These are phyloP conservation scores for Tryphoninae sp. DNA, from an alignment of 2,888 invertebrate species.

Conservation along the genomic window DNA sequence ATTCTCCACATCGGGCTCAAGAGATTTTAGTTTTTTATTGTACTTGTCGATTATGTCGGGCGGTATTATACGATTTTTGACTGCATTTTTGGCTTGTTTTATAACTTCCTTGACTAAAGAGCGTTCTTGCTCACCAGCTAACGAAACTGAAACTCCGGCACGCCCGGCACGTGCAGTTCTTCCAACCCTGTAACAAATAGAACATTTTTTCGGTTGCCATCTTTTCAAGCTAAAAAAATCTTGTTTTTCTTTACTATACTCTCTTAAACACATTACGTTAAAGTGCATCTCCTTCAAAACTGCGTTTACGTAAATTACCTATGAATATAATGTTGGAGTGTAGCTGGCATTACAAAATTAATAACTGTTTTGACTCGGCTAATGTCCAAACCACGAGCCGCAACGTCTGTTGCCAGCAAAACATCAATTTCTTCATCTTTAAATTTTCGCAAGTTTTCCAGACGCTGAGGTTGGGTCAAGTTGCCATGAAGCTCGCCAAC, in stretches of 20 bases:
- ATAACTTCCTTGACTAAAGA: constrained; percentile 95
- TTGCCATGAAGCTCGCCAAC: constrained; percentile 97
- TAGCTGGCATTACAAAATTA: constrained; percentile 97
- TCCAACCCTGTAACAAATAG: constrained; percentile 86
- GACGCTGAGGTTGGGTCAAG: constrained; percentile 95
- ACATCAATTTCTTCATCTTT: constrained; percentile 92
- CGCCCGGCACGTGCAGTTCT: constrained; percentile 97
- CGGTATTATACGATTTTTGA: constrained; percentile 94
- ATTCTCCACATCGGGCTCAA: constrained; percentile 91
- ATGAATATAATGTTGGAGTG: constrained; percentile 98
- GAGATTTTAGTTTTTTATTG: constrained; percentile 86
- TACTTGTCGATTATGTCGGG: constrained; percentile 95
- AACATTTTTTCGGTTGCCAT: not conserved
- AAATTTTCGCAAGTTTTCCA: constrained; percentile 94
- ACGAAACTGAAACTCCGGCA: constrained; percentile 95
- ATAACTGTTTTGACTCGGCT: constrained; percentile 98
- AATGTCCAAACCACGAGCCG: constrained; percentile 97
- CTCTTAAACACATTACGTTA: not conserved
- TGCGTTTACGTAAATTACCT: constrained; percentile 80
- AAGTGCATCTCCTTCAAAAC: too few relatives aligned
- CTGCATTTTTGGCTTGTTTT: constrained; percentile 91
- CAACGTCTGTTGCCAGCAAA: constrained; percentile 97
- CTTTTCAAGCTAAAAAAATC: not conserved
- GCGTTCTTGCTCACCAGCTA: constrained; percentile 97
- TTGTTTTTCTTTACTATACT: not conserved